Conservation (phyloP, 2,888 invertebrate species). For the Pegoplata infirma region DNA sequence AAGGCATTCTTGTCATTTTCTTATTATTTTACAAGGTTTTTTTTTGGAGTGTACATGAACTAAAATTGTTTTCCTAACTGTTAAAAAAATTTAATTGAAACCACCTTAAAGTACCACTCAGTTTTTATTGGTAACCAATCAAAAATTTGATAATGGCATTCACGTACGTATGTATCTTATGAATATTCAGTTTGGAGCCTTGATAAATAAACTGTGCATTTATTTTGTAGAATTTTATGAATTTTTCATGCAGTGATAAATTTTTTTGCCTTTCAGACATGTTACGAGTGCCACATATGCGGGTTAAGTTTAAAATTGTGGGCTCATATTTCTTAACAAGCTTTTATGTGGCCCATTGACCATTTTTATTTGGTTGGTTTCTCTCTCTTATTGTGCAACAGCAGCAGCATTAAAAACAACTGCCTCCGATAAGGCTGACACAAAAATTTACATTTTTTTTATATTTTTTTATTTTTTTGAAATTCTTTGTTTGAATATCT, state of each 20-base stretch:
- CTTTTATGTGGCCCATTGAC: conserved; percentile 56
- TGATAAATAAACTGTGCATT: neutral
- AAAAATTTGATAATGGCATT: neutral
- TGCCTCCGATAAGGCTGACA: neutral
- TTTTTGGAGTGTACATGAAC: too few relatives aligned
- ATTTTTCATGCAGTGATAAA: neutral
- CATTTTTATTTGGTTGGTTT: conserved; percentile 55
- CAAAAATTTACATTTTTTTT: neutral
- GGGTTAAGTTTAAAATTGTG: conserved; percentile 37
- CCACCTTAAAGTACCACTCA: neutral
- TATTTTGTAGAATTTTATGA: neutral
- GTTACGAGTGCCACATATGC: conserved; percentile 7
- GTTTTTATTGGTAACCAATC: neutral
- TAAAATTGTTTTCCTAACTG: too few relatives aligned
- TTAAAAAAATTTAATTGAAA: neutral
- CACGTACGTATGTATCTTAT: neutral
- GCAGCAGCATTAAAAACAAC: neutral
- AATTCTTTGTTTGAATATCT: neutral
- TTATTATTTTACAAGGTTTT: too few relatives aligned
- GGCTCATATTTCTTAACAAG: conserved; percentile 37
- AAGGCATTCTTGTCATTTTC: too few relatives aligned
- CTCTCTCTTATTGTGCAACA: too few relatives aligned
- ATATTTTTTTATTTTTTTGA: neutral
- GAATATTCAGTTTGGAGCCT: neutral
- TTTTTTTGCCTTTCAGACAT: too few relatives aligned